Evolutionary conservation across 2,797 vertebrate genomes (phyloP).

Genomic region (Oryzias sinensis): DNA sequence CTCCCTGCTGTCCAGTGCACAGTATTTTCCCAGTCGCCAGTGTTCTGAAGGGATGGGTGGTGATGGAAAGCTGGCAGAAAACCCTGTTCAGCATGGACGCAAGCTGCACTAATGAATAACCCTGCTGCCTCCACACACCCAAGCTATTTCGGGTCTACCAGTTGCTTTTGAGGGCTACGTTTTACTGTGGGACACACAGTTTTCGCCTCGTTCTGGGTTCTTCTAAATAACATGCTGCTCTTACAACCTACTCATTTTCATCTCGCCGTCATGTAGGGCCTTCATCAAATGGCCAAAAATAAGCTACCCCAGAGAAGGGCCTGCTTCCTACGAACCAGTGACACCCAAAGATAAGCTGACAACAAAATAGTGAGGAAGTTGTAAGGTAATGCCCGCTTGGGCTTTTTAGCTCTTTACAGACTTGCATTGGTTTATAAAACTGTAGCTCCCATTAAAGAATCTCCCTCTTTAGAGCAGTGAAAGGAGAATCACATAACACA

Average conservation of each 20-base stretch:
- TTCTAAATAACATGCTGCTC: conserved; percentile 74
- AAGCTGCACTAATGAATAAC: conserved; percentile 74
- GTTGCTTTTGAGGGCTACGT: conserved; percentile 65
- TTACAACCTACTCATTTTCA: conserved; percentile 62
- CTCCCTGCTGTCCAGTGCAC: conserved; percentile 43
- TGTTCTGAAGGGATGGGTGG: conserved; percentile 66
- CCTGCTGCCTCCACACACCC: conserved; percentile 62
- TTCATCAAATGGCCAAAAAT: conserved; percentile 67
- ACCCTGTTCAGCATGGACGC: conserved; percentile 72
- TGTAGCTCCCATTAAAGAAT: neutral
- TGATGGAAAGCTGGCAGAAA: conserved; percentile 77
- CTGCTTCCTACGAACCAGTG: conserved; percentile 24
- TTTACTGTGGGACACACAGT: conserved; percentile 65
- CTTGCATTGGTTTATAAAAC: neutral
- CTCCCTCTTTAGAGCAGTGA: too few species aligned
- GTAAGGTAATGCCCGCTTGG: conserved; percentile 1
- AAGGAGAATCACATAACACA: too few species aligned
- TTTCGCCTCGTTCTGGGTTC: conserved; percentile 58
- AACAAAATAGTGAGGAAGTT: conserved; percentile 1
- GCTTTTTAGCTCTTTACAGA: conserved; percentile 6
- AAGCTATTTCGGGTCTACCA: conserved; percentile 75
- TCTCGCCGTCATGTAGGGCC: conserved; percentile 44
- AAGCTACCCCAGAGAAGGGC: conserved; percentile 36
- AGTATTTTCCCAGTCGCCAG: conserved; percentile 58
- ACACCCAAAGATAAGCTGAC: neutral